Evolutionary conservation across 1,140 invertebrate genomes (phyloP).

Genomic region (Nasonia giraulti): DNA sequence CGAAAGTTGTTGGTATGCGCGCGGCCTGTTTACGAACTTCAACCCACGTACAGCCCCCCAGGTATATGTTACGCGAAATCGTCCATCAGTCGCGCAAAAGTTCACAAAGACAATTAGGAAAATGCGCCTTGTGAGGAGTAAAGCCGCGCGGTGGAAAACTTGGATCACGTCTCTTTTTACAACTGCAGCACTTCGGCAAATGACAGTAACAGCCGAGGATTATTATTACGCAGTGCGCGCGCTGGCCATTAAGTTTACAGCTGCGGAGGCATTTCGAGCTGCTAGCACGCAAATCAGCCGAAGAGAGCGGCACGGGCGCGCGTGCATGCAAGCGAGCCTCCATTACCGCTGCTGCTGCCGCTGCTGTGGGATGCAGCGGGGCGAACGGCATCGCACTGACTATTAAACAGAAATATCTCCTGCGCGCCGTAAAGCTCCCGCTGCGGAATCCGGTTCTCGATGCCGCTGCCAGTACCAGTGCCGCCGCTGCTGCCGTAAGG

Average conservation of each 20-base stretch:
- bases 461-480: not conserved
- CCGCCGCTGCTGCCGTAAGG: conserved; percentile 20
- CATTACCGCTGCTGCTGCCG: not conserved
- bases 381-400: conserved; percentile 31
- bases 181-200: not conserved
- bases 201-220: not conserved
- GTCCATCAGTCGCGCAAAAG: no score
- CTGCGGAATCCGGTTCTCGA: conserved; percentile 40
- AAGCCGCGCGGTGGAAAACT: not conserved
- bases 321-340: not conserved
- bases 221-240: not conserved
- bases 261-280: not conserved
- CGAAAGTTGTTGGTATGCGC: not conserved
- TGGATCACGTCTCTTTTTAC: conserved; percentile 23
- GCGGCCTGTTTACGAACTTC: not conserved
- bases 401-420: conserved; percentile 55
- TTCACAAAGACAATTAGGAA: not conserved
- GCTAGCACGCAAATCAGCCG: conserved; percentile 16
- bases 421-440: conserved; percentile 32
- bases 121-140: not conserved
- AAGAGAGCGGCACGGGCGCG: not conserved
- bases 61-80: no score
- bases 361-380: not conserved
- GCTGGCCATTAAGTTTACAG: conserved; percentile 9
- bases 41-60: no score